Evolutionary conservation across 2,797 vertebrate genomes (phyloP).

Genomic region (Craterocephalus amniculus): DNA sequence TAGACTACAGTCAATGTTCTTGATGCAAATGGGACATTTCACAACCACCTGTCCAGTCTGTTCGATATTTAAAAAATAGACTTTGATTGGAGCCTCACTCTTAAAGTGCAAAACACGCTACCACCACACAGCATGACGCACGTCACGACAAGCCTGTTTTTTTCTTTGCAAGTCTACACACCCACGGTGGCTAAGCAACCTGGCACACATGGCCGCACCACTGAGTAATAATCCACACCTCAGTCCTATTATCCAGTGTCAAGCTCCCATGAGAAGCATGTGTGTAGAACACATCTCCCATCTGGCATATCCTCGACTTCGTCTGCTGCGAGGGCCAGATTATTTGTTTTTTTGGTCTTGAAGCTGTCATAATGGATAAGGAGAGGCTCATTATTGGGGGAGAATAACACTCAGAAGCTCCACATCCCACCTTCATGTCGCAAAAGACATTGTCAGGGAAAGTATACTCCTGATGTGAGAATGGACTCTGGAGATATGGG

Average conservation of each 20-base stretch:
- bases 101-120: constrained; percentile 64
- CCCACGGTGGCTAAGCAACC: constrained; percentile 18
- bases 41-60: constrained; percentile 53
- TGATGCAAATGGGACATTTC: constrained; percentile 28
- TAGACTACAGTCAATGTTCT: constrained; percentile 21
- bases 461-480: constrained; percentile 23
- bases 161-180: constrained; percentile 19
- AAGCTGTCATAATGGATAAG: constrained; percentile 38
- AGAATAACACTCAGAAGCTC: constrained; percentile 28
- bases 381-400: constrained; percentile 33
- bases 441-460: constrained; percentile 18
- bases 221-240: constrained; percentile 38
- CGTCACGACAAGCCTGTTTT: constrained; percentile 32
- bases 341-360: neutral
- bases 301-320: constrained; percentile 32
- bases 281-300: constrained; percentile 39
- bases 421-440: constrained; percentile 22
- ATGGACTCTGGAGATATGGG: constrained; percentile 25
- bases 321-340: constrained; percentile 34
- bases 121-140: constrained; percentile 57
- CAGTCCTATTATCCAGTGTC: constrained; percentile 28
- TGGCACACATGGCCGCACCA: constrained; percentile 19
- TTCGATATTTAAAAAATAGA: constrained; percentile 65
- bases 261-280: constrained; percentile 31
- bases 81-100: constrained; percentile 64